phyloP scores from a whole-genome alignment of 1,140 invertebrate species.

The Chironomus striatipennis region DNA sequence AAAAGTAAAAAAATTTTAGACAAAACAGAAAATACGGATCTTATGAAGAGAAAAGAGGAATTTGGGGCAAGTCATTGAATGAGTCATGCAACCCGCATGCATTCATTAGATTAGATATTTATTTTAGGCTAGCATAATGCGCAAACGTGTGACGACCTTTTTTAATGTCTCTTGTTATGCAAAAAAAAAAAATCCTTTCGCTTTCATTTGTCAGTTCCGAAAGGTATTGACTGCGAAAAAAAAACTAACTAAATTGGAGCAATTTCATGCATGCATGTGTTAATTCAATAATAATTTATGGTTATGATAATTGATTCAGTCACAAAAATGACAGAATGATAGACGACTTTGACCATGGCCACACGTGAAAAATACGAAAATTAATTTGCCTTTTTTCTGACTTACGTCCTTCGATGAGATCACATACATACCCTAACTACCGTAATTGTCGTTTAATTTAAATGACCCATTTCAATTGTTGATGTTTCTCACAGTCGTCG shows the following conservation, averaged over 20 bases:
- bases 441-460: slow-evolving; percentile 14
- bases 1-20: not conserved
- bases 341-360: not conserved
- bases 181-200: too few species aligned
- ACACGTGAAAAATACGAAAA: not conserved
- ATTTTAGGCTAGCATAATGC: too few species aligned
- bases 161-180: too few species aligned
- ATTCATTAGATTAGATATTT: too few species aligned
- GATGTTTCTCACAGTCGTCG: not conserved
- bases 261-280: too few species aligned
- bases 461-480: slow-evolving; percentile 7
- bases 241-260: too few species aligned
- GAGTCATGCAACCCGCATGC: not conserved
- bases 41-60: not conserved
- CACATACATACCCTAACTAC: not conserved
- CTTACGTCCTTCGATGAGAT: not conserved
- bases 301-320: not conserved
- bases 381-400: not conserved
- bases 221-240: too few species aligned
- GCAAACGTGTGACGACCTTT: too few species aligned
- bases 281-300: too few species aligned
- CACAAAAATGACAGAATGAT: not conserved
- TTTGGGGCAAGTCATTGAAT: not conserved
- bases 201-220: too few species aligned
- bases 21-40: not conserved